Base-by-base conservation (phyloP, 2,888 invertebrate species). In the Aquatica leii region DNA sequence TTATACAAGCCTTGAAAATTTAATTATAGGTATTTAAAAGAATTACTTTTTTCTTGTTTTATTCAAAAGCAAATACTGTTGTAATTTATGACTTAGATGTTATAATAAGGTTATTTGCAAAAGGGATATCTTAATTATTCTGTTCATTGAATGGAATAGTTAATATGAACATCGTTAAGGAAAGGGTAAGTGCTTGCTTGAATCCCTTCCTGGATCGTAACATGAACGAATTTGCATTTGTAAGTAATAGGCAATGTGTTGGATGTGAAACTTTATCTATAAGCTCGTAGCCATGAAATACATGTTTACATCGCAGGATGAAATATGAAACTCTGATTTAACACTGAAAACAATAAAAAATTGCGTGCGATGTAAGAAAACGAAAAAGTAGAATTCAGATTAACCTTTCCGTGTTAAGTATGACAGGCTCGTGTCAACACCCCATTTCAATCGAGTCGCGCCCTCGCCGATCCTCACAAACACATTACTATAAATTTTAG, bases 401-500 rank as follows among this genome's bases (percentile, higher is more conserved):
- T 73, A 73, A 72, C 66, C 70, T 70, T 73, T 72, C 65, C 73
- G 72, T 72, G 73, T 73, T 72, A 73, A 71, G 71, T 72, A 74
- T 73, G 76, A 76, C 73, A 73, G 73, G 76, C 74, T 81, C 81
- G 80, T 81, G 81, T 80, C 80, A 77, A 77, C 81, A 80, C 81
- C 78, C 81, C 77, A 79, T 81, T 78, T 77, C 71, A 69, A 70
- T 71, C 67, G 71, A 68, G 74, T 71, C 76, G 76, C 72, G 75
- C 75, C 76, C 77, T 74, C 74, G 66, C 74, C 74, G 73, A 74
- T 74, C 76, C 74, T 74, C 77, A 72, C 75, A 72, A 73, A 77
- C 70, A 63, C 77, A 76, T 76, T 75, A 76, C 77, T 74, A 78
- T 78, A 78, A 78, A 78, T 79, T 76, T 73, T 69, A 68, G 69